phyloP scores from a whole-genome alignment of 2,888 invertebrate species.

The Cerastis leucographa region DNA sequence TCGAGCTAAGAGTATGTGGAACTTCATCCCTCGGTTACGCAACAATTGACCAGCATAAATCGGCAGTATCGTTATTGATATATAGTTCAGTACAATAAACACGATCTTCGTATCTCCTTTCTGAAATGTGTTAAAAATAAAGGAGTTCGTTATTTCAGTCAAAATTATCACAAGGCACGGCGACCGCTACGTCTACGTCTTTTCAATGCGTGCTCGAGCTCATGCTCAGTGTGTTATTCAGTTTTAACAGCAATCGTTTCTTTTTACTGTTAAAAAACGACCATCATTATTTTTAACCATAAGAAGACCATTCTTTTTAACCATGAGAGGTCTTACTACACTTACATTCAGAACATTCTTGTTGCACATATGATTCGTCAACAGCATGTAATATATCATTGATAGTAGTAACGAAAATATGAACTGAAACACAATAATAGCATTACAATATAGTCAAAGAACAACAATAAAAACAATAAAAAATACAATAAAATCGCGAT shows the following conservation, averaged over 20 bases:
- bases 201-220: neutral
- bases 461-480: too few species aligned
- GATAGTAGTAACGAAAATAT: constrained; percentile 5
- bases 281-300: neutral
- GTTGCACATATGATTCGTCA: constrained; percentile 3
- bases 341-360: constrained; percentile 5
- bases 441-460: neutral
- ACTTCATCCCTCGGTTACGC: constrained; percentile 14
- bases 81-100: constrained; percentile 1
- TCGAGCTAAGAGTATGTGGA: constrained; percentile 7
- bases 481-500: too few species aligned
- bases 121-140: neutral
- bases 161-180: neutral
- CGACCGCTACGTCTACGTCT: neutral
- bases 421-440: constrained; percentile 25
- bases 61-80: neutral
- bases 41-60: constrained; percentile 25
- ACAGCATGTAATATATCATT: constrained; percentile 8
- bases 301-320: too few species aligned
- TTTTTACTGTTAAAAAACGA: neutral
- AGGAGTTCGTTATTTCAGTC: too few species aligned
- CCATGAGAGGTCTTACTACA: too few species aligned
- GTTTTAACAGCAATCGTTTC: neutral
- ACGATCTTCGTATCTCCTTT: neutral
- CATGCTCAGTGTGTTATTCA: too few species aligned